A percentile compares a stretch with the other conserved stretches of the same genome.
phyloP scores from a whole-genome alignment of 2,888 invertebrate genomes.

The Iselma pallidipennis region DNA sequence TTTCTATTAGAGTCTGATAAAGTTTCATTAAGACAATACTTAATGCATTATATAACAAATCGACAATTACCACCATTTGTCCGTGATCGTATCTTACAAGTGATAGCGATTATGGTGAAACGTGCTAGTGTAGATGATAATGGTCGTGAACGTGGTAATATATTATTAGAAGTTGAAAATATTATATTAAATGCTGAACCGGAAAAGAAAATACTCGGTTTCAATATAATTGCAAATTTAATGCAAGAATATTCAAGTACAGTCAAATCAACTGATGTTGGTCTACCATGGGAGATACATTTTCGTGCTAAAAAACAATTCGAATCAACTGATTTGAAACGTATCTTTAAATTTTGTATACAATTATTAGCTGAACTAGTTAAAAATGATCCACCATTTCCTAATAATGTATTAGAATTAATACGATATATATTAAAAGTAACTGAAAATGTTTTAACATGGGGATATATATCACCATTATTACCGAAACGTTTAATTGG shows the following conservation, averaged over 20 bases:
- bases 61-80: constrained; percentile 75
- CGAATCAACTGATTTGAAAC: constrained; percentile 77
- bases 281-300: constrained; percentile 87
- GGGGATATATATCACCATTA: constrained; percentile 75
- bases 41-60: constrained; percentile 75
- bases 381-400: constrained; percentile 56
- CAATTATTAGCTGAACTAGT: constrained; percentile 65
- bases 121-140: constrained; percentile 77
- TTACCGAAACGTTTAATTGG: constrained; percentile 72
- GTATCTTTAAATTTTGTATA: constrained; percentile 76
- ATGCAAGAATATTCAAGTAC: constrained; percentile 89
- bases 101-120: constrained; percentile 87
- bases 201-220: constrained; percentile 78
- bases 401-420: constrained; percentile 62
- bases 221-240: constrained; percentile 78
- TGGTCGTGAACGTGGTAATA: constrained; percentile 68
- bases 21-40: constrained; percentile 72
- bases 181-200: constrained; percentile 72
- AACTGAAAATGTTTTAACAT: constrained; percentile 76
- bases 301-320: constrained; percentile 82
- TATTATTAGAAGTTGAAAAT: constrained; percentile 75
- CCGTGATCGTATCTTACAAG: constrained; percentile 72
- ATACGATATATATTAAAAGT: constrained; percentile 75
- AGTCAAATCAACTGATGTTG: constrained; percentile 83
- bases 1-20: constrained; percentile 71